Evolutionary conservation across 2,797 vertebrate genomes (phyloP).

Genomic region (Glyptemys insculpta): DNA sequence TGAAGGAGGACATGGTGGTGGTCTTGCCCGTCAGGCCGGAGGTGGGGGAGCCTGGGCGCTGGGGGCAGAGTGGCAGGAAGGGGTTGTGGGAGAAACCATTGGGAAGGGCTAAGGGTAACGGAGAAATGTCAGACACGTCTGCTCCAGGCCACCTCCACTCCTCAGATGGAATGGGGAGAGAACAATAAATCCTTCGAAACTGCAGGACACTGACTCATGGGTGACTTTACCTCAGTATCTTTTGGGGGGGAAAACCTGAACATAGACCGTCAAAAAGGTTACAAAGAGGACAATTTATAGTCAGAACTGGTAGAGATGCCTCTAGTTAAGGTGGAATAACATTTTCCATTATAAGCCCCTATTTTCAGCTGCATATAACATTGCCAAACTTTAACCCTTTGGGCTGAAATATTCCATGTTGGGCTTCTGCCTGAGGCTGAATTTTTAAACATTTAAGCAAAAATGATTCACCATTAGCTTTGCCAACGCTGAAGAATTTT

Average conservation of each 20-base stretch:
- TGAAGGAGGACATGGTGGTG: not conserved
- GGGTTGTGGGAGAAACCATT: not conserved
- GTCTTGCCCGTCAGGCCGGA: too few relatives aligned
- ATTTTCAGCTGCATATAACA: too few relatives aligned
- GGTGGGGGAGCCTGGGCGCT: too few relatives aligned
- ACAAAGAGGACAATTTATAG: not conserved
- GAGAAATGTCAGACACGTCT: not conserved
- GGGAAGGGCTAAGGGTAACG: not conserved
- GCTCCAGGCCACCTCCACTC: not conserved
- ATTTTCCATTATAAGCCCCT: too few relatives aligned
- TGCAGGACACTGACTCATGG: not conserved
- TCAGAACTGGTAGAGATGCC: not conserved
- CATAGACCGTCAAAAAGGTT: not conserved
- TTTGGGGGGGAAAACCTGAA: too few relatives aligned
- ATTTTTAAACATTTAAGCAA: rapidly evolving
- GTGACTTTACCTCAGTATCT: not conserved
- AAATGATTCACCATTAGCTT: rapidly evolving
- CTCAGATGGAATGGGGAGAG: not conserved
- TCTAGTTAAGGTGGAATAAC: not conserved
- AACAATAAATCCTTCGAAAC: not conserved
- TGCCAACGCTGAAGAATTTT: not conserved
- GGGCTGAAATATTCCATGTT: too few relatives aligned
- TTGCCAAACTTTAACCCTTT: too few relatives aligned
- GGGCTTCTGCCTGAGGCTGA: not conserved
- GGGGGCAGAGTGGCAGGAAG: not conserved